Base-by-base conservation (phyloP, 2,797 vertebrate species). In the Adrianichthys oophorus region DNA sequence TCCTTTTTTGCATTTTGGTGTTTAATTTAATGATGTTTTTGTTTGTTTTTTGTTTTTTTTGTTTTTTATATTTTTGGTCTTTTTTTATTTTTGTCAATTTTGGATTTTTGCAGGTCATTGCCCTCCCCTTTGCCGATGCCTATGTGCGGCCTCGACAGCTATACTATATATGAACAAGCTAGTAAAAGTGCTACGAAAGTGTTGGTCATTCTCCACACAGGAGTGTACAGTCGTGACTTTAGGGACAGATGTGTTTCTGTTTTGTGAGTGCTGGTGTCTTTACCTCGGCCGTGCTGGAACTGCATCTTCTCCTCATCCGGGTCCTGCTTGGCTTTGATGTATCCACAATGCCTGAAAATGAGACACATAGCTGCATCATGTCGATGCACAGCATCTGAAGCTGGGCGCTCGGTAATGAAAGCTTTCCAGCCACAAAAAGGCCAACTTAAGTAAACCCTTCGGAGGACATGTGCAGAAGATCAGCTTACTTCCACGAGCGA, bases 261-360 rank as follows among this genome's bases (percentile, higher is more conserved):
- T 37, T 37, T 49, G 10, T 48, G 21, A 46, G 8, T 24, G 0
- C 48, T 24, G 12, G 53, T 46, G 55, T 56, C 6, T 57, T 74
- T 74, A 93, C 93, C 92, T 92, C 92, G 78, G 32, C 92, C 92
- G 6, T 92, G 91, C 59, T 94, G 93, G 78, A 94, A 94, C 56
- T 94, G 93, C 92, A 93, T 90, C 85, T 94, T 94, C 69, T 94
- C 93, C 60, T 94, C 93, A 52, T 94, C 92, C 0, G 93, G 93
- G 72, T 94, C 93, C 79, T 94, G 92, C 65, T 94, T 94, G 29
- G 93, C 93, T 86, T 93, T 94, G 80, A 93, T 94, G 53, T 94
- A 94, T 42, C 93, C 93, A 71, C 93, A 94, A 65, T 93, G 93
- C 73, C 93, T 94, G 84, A 61, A 77, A 74, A 48, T 62, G 29